Conservation (phyloP, 2,888 invertebrate genomes). For the Macrophya annulata region DNA sequence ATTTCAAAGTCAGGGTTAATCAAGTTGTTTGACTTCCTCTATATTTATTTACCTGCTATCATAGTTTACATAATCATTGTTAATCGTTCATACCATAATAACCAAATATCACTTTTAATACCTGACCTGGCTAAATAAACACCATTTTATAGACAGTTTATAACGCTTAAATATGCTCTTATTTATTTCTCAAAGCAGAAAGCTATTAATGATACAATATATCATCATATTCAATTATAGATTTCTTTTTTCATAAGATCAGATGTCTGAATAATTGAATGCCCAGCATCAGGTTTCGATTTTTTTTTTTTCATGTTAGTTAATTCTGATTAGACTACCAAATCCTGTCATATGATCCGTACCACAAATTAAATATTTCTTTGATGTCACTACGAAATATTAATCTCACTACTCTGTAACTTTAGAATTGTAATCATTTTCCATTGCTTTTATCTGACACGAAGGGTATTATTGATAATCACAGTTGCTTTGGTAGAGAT, state of each 20-base stretch:
- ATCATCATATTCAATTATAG: not conserved
- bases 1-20: conserved; percentile 35
- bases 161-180: not conserved
- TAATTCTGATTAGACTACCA: not conserved
- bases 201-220: not conserved
- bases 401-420: not conserved
- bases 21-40: conserved; percentile 19
- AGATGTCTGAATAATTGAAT: not conserved
- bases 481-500: not conserved
- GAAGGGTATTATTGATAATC: not conserved
- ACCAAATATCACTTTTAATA: not conserved
- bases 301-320: not conserved
- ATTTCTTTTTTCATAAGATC: not conserved
- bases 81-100: not conserved
- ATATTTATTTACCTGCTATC: conserved; percentile 42
- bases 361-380: not conserved
- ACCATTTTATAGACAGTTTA: conserved; percentile 9
- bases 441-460: not conserved
- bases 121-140: conserved; percentile 18
- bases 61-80: conserved; percentile 19
- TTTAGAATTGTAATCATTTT: not conserved
- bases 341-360: conserved; percentile 1
- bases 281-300: not conserved
- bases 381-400: not conserved
- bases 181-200: conserved; percentile 18